Evolutionary conservation across 2,797 vertebrate species (phyloP).

Genomic region (Sebastes hopkinsi): DNA sequence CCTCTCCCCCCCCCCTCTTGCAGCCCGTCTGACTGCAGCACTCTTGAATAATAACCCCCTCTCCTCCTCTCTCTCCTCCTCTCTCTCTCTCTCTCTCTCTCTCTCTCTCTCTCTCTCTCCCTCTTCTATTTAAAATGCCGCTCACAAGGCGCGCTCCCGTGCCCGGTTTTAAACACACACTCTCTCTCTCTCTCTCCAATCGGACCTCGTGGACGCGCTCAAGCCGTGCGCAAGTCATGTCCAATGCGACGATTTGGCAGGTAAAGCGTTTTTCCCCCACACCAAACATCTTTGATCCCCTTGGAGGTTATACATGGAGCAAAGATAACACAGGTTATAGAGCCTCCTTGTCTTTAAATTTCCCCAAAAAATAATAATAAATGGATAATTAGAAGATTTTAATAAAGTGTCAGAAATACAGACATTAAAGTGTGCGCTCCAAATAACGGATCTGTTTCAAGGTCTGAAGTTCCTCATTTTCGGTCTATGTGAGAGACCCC

Average conservation of each 20-base stretch:
- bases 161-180: slow-evolving; percentile 37
- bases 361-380: not conserved
- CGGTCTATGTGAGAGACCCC: slow-evolving; percentile 8
- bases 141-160: slow-evolving; percentile 60
- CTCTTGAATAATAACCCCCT: slow-evolving; percentile 64
- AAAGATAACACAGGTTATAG: not conserved
- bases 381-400: not conserved
- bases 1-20: not conserved
- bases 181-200: not conserved
- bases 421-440: not conserved
- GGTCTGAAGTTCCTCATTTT: slow-evolving; percentile 36
- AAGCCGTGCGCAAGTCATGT: slow-evolving; percentile 32
- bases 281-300: slow-evolving; percentile 1
- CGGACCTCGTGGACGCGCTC: slow-evolving; percentile 35
- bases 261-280: slow-evolving; percentile 19
- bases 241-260: slow-evolving; percentile 52
- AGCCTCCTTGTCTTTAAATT: not conserved
- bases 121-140: slow-evolving; percentile 58
- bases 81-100: not conserved
- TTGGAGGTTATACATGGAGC: slow-evolving; percentile 6
- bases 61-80: not conserved
- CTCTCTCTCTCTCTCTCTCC: not conserved
- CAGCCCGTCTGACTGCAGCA: slow-evolving; percentile 66
- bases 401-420: not conserved
- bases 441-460: slow-evolving; percentile 61